These are phyloP conservation scores for Carettochelys insculpta DNA, from an alignment of 2,113 vertebrate species.

Conservation along the genomic window DNA sequence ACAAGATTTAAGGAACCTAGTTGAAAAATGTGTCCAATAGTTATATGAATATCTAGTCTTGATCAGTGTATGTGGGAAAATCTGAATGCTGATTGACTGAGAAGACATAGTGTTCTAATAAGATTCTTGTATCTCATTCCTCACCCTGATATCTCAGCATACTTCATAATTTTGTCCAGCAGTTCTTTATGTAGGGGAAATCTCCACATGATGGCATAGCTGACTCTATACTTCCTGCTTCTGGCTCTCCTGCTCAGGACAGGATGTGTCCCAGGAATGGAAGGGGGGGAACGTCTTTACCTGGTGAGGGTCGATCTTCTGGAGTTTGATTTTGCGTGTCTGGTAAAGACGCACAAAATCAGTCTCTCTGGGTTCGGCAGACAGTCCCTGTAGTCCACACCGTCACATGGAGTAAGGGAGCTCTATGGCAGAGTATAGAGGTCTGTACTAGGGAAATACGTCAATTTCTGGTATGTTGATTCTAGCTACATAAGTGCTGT, in stretches of 20 bases:
- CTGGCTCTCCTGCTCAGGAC: background rate
- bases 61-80: background rate
- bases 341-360: too few species aligned
- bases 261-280: background rate
- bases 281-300: too few species aligned
- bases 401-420: too few species aligned
- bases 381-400: too few species aligned
- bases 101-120: background rate
- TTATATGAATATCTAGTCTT: fast-evolving
- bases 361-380: too few species aligned
- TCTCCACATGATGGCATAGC: background rate
- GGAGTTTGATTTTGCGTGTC: too few species aligned
- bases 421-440: too few species aligned
- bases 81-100: background rate
- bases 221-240: background rate
- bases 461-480: too few species aligned
- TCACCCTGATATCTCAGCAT: background rate
- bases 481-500: too few species aligned
- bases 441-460: too few species aligned
- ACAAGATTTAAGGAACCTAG: background rate
- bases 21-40: background rate
- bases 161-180: background rate
- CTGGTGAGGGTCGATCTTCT: too few species aligned
- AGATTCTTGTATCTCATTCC: background rate
- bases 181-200: background rate